Evolutionary conservation across 2,888 invertebrate species (phyloP).

Genomic region (Caenorhabditis drosophilae): DNA sequence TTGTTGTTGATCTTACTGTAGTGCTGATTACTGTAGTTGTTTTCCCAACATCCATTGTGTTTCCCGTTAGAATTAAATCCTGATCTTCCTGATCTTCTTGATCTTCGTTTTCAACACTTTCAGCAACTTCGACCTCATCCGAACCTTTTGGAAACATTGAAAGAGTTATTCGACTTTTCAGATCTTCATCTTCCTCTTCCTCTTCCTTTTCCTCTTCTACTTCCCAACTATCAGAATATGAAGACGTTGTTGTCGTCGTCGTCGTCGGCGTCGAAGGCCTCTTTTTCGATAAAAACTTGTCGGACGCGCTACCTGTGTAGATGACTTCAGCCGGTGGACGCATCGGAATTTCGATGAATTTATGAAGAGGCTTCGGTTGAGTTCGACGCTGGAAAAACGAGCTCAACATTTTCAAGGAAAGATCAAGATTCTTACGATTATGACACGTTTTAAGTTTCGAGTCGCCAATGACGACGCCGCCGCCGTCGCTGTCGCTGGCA

Average conservation of each 20-base stretch:
- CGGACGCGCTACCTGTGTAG: background rate
- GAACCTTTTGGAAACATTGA: background rate
- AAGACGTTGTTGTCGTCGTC: no score
- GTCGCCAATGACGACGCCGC: no score
- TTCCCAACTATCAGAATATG: background rate
- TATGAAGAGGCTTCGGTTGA: conserved; percentile 14
- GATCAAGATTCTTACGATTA: conserved; percentile 16
- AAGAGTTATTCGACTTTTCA: background rate
- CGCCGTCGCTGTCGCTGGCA: no score
- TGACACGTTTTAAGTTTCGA: conserved; percentile 16
- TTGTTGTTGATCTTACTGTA: conserved; percentile 3
- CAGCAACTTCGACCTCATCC: background rate
- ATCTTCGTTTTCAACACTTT: background rate
- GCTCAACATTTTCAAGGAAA: no score
- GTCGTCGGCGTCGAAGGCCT: no score
- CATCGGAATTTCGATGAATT: conserved; percentile 39
- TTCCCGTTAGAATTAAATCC: conserved; percentile 11
- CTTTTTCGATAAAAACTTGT: background rate
- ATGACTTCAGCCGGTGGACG: conserved; percentile 39
- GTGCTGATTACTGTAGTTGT: conserved; percentile 3
- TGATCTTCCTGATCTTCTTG: background rate
- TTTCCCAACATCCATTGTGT: conserved; percentile 11
- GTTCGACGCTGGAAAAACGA: conserved; percentile 9
- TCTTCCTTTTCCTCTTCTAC: background rate
- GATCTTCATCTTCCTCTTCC: background rate